Evolutionary conservation across 1,140 invertebrate genomes (phyloP), one percentile per base, ranked within the genome.

Genomic region (Nasonia longicornis): DNA sequence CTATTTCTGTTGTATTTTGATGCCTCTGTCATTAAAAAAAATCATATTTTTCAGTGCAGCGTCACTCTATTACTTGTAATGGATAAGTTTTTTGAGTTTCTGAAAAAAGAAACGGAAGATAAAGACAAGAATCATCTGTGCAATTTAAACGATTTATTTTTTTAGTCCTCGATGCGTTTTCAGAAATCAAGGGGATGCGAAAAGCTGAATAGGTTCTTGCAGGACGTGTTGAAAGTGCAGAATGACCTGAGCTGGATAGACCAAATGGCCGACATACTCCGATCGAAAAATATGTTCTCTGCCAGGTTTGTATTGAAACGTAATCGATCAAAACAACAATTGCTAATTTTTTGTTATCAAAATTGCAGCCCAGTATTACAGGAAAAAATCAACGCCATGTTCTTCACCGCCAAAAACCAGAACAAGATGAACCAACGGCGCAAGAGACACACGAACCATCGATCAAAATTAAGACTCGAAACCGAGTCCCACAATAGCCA

Each of bases 161-260:
- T 83, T 20, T 26, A 26, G 1, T 26, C 3, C 3, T 35, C 3
- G 31, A 35, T 35, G 31, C 31, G 1, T 58, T 78, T 79, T 38
- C 45, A 72, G 66, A 10, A 6, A 38, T 22, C 8, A 3, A 73
- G n/a, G 26, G 42, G 64, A 4, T 80, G 72, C 38, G 35, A 74
- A 31, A 29, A 29, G 42, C 64, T 88, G 12, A 81, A 85, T 52
- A 83, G 67, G 29, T 89, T 89, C 77, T 58, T 89, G 22, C 66
- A 85, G 7, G 76, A 87, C 29, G 84, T 88, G 35, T 69, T 87
- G 14, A 83, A 81, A 38, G 84, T 84, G n/a, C 84, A 84, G 31
- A 74, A 87, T 26, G 84, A 87, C 66, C 87, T 89, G 72, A 85
- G 79, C 77, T 87, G 86, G 86, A 88, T 88, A 72, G 86, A 89